phyloP scores from a whole-genome alignment of 2,797 vertebrate genomes.

The Gambelia wislizenii region DNA sequence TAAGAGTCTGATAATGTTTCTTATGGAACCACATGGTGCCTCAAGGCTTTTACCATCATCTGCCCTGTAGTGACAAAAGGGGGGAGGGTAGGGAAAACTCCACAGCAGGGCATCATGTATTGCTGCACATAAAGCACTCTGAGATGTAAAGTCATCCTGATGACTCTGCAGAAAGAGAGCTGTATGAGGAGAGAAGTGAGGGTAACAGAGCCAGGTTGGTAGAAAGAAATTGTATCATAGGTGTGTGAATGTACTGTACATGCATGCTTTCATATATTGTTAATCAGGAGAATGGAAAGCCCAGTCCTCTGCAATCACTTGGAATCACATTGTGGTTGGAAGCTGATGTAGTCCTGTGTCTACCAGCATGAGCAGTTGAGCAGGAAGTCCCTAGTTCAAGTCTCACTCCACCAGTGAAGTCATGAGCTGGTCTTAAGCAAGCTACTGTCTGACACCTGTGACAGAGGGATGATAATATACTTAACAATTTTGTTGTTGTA shows the following conservation, averaged over 20 bases:
- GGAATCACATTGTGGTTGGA: neutral
- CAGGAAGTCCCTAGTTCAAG: neutral
- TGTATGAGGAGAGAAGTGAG: neutral
- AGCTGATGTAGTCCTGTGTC: neutral
- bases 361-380: neutral
- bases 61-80: neutral
- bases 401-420: neutral
- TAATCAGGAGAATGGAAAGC: neutral
- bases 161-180: neutral
- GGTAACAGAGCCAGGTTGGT: neutral
- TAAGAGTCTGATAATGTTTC: neutral
- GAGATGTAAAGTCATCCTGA: too few species aligned
- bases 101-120: too few species aligned
- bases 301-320: neutral
- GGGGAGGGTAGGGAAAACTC: too few species aligned
- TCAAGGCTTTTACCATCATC: neutral
- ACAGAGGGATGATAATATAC: neutral
- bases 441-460: neutral
- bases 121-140: neutral
- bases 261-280: neutral
- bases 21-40: too few species aligned
- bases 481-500: neutral
- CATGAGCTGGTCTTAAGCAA: neutral
- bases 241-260: neutral
- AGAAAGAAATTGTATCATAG: neutral